Conservation (phyloP, 2,113 vertebrate species). For the Thymallus thymallus region DNA sequence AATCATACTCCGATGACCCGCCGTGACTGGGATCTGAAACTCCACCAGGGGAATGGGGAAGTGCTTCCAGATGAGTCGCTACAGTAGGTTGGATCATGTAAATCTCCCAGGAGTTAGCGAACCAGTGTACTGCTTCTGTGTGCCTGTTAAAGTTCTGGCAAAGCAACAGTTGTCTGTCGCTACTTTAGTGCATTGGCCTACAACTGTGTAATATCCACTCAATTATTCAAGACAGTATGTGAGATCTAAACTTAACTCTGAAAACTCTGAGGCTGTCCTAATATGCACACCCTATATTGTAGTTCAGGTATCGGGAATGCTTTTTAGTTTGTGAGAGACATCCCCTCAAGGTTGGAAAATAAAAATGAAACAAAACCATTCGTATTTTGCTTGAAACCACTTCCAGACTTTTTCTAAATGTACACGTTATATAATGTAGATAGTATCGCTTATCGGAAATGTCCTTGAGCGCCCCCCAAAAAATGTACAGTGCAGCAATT, state of each 20-base stretch:
- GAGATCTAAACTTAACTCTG: background rate
- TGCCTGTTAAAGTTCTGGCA: background rate
- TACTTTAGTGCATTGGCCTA: background rate
- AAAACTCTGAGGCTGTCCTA: no score
- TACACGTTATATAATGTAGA: background rate
- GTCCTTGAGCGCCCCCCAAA: background rate
- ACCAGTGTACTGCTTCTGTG: background rate
- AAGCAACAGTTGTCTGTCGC: background rate
- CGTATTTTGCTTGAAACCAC: background rate
- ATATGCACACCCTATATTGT: no score
- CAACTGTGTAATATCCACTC: background rate
- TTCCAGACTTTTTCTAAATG: background rate
- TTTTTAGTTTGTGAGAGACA: background rate
- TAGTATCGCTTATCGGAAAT: background rate
- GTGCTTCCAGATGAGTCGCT: conserved; percentile 2
- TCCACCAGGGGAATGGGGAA: background rate
- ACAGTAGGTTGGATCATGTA: background rate
- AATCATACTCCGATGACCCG: background rate
- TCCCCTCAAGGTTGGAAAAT: background rate
- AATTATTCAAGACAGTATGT: background rate
- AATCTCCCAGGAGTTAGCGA: background rate
- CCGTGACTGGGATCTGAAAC: background rate
- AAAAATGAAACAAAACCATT: background rate
- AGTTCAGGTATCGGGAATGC: no score
- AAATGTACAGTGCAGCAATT: background rate